These are phyloP conservation scores for Hozukius guyotensis DNA, from an alignment of 2,797 vertebrate genomes.

Conservation along the genomic window DNA sequence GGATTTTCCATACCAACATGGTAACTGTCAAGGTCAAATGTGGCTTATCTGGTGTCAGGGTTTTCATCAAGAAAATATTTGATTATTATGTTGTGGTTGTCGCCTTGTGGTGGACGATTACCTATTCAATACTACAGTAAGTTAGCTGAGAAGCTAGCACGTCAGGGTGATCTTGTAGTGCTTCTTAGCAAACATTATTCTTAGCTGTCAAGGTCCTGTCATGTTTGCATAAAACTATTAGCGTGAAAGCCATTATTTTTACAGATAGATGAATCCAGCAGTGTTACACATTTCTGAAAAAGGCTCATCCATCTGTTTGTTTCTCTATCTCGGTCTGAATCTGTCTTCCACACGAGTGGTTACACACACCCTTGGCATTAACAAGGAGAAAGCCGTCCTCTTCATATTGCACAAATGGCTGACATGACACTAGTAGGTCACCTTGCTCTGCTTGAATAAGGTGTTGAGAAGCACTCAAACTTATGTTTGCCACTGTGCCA, in stretches of 20 bases:
- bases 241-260: background rate
- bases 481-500: conserved; percentile 48
- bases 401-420: conserved; percentile 33
- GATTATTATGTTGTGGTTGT: background rate
- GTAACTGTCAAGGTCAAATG: background rate
- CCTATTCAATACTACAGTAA: background rate
- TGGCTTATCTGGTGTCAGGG: background rate
- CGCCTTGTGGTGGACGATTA: background rate
- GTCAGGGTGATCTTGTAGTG: background rate
- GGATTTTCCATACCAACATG: background rate
- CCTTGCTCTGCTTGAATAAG: conserved; percentile 56
- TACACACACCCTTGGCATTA: conserved; percentile 6
- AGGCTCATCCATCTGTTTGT: background rate
- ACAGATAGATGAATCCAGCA: background rate
- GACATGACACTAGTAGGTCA: conserved; percentile 63
- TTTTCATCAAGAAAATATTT: background rate
- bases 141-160: background rate
- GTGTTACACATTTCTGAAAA: background rate
- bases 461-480: conserved; percentile 52
- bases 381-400: conserved; percentile 11
- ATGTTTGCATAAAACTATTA: conserved; percentile 6
- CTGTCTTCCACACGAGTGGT: background rate
- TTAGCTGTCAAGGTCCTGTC: background rate
- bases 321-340: background rate
- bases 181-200: background rate